Evolutionary conservation across 2,797 vertebrate species (phyloP).

Genomic region (Gymnothorax javanicus): DNA sequence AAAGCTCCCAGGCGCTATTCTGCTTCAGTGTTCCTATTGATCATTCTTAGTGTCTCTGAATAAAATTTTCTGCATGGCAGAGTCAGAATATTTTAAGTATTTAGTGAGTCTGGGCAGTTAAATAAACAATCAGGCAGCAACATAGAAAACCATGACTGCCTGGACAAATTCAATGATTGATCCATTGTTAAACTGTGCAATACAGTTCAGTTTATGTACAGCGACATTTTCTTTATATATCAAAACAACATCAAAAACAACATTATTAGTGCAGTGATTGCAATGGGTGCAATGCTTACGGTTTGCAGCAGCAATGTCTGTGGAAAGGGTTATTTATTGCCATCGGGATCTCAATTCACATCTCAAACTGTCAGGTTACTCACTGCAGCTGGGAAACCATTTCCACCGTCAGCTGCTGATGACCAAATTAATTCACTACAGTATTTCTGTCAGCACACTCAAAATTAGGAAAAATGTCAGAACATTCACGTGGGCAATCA

Average conservation of each 20-base stretch:
- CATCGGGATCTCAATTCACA: neutral
- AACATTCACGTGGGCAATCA: neutral
- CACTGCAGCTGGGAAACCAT: neutral
- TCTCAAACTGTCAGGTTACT: neutral
- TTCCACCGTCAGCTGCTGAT: neutral
- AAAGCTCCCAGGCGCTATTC: neutral
- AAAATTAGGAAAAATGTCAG: constrained; percentile 1
- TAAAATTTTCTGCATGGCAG: neutral
- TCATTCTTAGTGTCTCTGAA: neutral
- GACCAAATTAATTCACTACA: neutral
- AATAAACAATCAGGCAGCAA: neutral
- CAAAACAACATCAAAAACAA: no score
- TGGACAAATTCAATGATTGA: neutral
- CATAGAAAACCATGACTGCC: neutral
- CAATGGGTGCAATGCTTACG: neutral
- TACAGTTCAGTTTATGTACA: neutral
- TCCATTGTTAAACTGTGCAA: neutral
- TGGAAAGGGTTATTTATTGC: neutral
- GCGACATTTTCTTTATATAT: neutral
- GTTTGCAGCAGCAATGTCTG: neutral
- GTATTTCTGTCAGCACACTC: neutral
- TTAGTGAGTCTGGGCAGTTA: neutral
- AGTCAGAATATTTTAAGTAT: neutral
- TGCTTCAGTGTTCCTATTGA: neutral
- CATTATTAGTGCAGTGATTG: no score